Evolutionary conservation across 2,113 vertebrate genomes (phyloP).

Genomic region (Sinocyclocheilus maitianheensis): DNA sequence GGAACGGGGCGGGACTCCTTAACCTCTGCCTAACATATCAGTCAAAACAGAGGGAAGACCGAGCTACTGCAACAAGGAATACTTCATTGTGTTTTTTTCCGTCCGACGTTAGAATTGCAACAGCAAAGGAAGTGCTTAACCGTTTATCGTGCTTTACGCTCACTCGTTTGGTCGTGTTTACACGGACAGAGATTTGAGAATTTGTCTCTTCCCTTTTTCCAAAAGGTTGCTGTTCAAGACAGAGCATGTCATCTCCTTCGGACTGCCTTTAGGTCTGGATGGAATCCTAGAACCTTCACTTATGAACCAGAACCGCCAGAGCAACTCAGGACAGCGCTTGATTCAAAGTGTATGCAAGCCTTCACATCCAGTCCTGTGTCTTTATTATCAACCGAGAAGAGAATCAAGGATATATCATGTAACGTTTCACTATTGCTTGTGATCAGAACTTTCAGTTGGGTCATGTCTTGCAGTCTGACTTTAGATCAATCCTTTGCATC

Average conservation of each 20-base stretch:
- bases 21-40: conserved; percentile 45
- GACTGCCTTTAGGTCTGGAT: conserved; percentile 65
- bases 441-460: conserved; percentile 29
- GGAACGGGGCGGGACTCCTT: conserved; percentile 17
- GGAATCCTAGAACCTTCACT: conserved; percentile 55
- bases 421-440: conserved; percentile 16
- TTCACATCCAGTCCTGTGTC: conserved; percentile 59
- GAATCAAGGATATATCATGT: conserved; percentile 26
- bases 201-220: conserved; percentile 34
- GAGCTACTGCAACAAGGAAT: conserved; percentile 69
- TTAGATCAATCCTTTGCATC: conserved; percentile 33
- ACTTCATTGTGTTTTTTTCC: conserved; percentile 50
- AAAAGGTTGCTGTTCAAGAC: conserved; percentile 32
- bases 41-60: conserved; percentile 54
- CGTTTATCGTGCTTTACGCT: conserved; percentile 30
- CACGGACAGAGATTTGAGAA: conserved; percentile 33
- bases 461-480: conserved; percentile 44
- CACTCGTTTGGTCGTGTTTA: conserved; percentile 43
- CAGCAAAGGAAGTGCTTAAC: conserved; percentile 31
- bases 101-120: conserved; percentile 42
- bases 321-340: conserved; percentile 75
- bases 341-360: conserved; percentile 73
- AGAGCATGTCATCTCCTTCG: conserved; percentile 51
- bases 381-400: conserved; percentile 47
- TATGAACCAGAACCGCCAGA: conserved; percentile 63